phyloP scores from a whole-genome alignment of 2,797 vertebrate species.

The Gambelia wislizenii region DNA sequence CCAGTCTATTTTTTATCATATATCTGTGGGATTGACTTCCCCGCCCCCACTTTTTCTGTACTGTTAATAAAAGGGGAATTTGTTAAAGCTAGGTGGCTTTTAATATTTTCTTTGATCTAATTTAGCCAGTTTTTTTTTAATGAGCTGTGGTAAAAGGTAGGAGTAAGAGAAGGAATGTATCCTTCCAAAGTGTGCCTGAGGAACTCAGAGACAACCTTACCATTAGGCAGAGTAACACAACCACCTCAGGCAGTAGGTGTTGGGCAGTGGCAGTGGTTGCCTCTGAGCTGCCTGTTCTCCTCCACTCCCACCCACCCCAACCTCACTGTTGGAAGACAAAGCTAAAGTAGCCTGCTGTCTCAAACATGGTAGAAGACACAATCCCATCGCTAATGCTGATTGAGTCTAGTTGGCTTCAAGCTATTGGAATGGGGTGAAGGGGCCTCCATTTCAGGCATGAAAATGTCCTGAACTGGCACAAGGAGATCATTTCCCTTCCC shows the following conservation, averaged over 20 bases:
- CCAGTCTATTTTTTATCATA: neutral
- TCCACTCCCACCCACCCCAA: too few relatives aligned
- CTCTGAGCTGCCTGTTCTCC: neutral
- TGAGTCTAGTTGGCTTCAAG: neutral
- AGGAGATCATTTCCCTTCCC: neutral
- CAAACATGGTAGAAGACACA: neutral
- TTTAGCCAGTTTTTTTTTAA: neutral
- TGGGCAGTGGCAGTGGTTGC: neutral
- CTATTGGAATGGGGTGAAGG: too few relatives aligned
- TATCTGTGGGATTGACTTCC: too few relatives aligned
- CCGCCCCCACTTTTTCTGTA: neutral
- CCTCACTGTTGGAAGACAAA: neutral
- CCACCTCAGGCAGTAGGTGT: neutral
- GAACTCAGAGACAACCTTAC: neutral
- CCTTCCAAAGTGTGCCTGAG: neutral
- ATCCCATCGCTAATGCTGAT: neutral
- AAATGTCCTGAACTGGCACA: neutral
- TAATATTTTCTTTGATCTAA: constrained; percentile 7
- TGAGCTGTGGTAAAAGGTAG: neutral
- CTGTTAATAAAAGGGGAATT: neutral
- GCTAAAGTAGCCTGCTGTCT: neutral
- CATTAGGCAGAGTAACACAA: neutral
- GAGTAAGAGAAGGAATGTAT: neutral
- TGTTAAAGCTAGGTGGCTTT: neutral
- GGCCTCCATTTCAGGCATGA: neutral